phyloP scores from a whole-genome alignment of 2,888 invertebrate species.

The Alentia gelatinosa region DNA sequence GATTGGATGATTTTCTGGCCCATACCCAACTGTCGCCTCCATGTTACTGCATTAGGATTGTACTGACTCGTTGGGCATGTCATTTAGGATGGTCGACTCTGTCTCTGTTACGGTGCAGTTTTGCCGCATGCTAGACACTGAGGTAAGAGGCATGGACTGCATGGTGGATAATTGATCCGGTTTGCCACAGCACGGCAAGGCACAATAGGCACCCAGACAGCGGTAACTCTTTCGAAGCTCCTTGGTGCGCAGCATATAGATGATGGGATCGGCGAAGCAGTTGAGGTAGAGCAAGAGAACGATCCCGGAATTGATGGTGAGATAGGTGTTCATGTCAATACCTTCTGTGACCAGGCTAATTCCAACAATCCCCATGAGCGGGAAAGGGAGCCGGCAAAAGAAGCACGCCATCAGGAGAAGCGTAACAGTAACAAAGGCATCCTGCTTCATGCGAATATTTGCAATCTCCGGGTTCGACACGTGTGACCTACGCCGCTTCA shows the following conservation, averaged over 20 bases:
- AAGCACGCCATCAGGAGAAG: constrained; percentile 60
- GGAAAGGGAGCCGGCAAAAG: constrained; percentile 63
- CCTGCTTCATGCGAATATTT: constrained; percentile 62
- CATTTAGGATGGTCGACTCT: background rate
- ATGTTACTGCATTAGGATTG: too few relatives aligned
- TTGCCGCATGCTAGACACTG: background rate
- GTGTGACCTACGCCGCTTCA: constrained; percentile 21
- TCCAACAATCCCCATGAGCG: constrained; percentile 57
- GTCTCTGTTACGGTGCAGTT: background rate
- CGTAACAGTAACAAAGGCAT: constrained; percentile 62
- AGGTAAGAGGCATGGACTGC: background rate
- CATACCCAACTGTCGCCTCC: too few relatives aligned
- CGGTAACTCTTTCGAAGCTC: constrained; percentile 51
- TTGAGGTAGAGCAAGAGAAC: constrained; percentile 62
- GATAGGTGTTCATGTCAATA: background rate
- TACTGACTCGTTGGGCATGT: background rate
- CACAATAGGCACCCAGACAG: background rate
- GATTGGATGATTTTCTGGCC: too few relatives aligned
- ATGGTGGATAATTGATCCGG: background rate
- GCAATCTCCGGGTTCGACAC: constrained; percentile 45
- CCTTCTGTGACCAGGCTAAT: constrained; percentile 33
- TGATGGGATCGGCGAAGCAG: constrained; percentile 64
- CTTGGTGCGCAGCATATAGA: constrained; percentile 61
- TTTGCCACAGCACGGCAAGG: background rate
- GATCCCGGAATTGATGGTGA: constrained; percentile 58